Evolutionary conservation across 2,113 vertebrate genomes (phyloP).

Genomic region (Ciconia boyciana): DNA sequence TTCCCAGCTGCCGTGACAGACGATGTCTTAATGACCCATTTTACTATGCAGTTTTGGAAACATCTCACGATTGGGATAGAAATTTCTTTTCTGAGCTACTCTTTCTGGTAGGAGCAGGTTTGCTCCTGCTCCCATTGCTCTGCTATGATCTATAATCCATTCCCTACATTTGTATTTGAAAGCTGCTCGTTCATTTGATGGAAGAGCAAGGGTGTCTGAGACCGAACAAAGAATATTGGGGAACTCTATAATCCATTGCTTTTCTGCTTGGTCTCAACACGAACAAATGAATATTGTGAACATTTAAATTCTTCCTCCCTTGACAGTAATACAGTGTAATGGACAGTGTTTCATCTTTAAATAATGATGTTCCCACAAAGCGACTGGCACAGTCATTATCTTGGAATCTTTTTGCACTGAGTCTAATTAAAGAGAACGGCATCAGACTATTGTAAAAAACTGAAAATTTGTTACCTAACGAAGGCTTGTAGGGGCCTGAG

Average conservation of each 20-base stretch:
- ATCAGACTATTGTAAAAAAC: neutral
- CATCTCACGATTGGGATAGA: neutral
- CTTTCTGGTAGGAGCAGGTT: neutral
- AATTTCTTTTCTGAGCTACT: neutral
- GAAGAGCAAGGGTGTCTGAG: neutral
- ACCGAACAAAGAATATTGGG: neutral
- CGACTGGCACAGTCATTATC: neutral
- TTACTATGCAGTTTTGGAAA: neutral
- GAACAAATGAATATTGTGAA: neutral
- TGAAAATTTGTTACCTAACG: neutral
- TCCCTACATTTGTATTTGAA: neutral
- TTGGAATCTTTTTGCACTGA: neutral
- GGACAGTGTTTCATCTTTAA: neutral
- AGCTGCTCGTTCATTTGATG: neutral
- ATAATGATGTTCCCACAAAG: conserved; percentile 20
- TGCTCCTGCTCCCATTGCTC: neutral
- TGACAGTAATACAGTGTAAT: neutral
- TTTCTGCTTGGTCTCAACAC: neutral
- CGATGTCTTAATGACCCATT: neutral
- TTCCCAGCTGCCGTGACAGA: neutral
- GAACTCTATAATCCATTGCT: neutral
- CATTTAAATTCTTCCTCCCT: neutral
- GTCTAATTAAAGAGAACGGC: neutral
- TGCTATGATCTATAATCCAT: neutral
- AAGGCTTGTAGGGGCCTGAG: neutral